phyloP scores from a whole-genome alignment of 1,140 invertebrate species.

The Pogonognathellus flavescens region DNA sequence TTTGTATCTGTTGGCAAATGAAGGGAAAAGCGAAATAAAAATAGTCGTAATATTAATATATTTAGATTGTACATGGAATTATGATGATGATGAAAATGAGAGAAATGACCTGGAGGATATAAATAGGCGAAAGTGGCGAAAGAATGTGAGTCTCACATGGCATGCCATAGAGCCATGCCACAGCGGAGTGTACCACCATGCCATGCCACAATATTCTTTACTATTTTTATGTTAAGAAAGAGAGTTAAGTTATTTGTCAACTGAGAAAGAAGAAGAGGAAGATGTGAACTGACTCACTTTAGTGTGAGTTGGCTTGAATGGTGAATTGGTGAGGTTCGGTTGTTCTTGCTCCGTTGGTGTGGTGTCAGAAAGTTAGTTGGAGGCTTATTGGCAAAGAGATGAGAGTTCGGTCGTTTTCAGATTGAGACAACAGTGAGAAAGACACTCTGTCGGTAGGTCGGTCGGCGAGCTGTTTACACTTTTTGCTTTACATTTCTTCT shows the following conservation, averaged over 20 bases:
- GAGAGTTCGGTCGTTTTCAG: background rate
- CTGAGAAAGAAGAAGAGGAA: background rate
- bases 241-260: conserved; percentile 39
- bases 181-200: background rate
- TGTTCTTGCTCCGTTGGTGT: background rate
- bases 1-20: background rate
- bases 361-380: background rate
- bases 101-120: conserved; percentile 54
- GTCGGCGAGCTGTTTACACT: conserved; percentile 35
- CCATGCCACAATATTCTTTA: background rate
- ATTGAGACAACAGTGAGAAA: too few relatives aligned
- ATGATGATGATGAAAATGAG: conserved; percentile 44
- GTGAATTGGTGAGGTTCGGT: background rate
- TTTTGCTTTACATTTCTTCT: background rate
- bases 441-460: background rate
- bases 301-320: background rate
- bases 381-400: conserved; percentile 6
- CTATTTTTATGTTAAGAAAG: conserved; percentile 22
- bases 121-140: conserved; percentile 27
- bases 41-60: background rate
- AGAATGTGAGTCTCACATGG: conserved; percentile 32
- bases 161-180: background rate
- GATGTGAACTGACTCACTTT: background rate
- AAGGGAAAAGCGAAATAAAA: background rate
- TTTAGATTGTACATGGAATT: conserved; percentile 29